phyloP scores from a whole-genome alignment of 2,797 vertebrate genomes.

The Thamnophis elegans region DNA sequence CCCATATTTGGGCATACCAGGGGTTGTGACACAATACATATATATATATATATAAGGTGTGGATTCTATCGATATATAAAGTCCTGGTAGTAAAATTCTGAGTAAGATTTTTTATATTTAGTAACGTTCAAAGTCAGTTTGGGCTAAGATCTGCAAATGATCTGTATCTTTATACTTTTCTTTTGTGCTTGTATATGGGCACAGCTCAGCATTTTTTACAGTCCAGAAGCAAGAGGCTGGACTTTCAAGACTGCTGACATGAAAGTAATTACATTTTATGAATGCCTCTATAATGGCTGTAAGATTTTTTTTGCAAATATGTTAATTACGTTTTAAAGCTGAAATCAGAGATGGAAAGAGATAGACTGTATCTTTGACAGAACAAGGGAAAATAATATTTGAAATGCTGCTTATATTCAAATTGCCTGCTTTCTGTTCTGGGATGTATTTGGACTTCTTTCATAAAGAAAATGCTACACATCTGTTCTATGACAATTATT shows the following conservation, averaged over 20 bases:
- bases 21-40: too few species aligned
- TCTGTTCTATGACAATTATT: neutral
- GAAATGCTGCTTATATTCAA: neutral
- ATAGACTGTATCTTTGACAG: neutral
- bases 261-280: conserved; percentile 25
- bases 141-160: neutral
- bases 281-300: conserved; percentile 3
- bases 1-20: too few species aligned
- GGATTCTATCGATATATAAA: too few species aligned
- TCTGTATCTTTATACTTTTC: conserved; percentile 8
- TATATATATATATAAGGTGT: too few species aligned
- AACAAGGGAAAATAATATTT: neutral
- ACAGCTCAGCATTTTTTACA: conserved; percentile 20
- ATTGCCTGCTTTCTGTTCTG: neutral
- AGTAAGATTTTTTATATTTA: neutral
- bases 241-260: conserved; percentile 3
- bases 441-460: neutral
- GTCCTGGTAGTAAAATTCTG: neutral
- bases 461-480: neutral
- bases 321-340: conserved; percentile 1
- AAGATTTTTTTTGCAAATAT: conserved; percentile 12
- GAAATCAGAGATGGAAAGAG: neutral
- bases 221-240: conserved; percentile 3
- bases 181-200: neutral
- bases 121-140: neutral